A percentile compares a stretch with the other conserved stretches of the same genome.
Evolutionary conservation across 2,113 vertebrate genomes (phyloP).

Genomic region (Strix aluco): DNA sequence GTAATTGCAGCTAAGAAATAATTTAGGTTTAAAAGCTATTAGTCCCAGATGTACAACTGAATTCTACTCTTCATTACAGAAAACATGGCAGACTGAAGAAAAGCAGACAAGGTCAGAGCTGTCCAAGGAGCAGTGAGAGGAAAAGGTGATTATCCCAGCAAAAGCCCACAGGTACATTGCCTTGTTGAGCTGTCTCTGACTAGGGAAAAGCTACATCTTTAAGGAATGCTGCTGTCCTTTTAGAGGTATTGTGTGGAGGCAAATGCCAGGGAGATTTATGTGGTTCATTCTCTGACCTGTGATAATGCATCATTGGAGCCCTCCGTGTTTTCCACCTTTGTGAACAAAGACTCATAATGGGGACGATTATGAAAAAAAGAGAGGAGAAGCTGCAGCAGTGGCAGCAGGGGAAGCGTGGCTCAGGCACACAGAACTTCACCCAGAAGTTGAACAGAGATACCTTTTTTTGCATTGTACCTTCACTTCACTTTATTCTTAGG

Average conservation of each 20-base stretch:
- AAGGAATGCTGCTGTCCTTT: background rate
- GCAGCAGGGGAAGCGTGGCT: background rate
- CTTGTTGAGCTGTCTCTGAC: background rate
- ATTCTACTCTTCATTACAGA: conserved; percentile 54
- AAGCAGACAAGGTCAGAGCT: background rate
- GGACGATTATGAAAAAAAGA: background rate
- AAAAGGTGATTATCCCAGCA: conserved; percentile 49
- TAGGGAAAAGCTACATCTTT: conserved; percentile 17
- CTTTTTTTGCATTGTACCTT: background rate
- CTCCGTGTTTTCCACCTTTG: conserved; percentile 52
- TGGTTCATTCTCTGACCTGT: conserved; percentile 59
- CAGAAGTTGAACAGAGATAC: background rate
- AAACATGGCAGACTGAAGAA: background rate
- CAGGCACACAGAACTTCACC: background rate
- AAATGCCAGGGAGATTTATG: conserved; percentile 32
- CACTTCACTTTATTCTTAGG: background rate
- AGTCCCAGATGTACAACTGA: conserved; percentile 45
- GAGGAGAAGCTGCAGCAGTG: background rate
- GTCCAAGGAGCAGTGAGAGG: background rate
- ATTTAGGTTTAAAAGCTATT: conserved; percentile 46
- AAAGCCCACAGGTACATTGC: conserved; percentile 36
- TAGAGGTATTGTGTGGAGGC: background rate
- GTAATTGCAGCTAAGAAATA: conserved; percentile 33
- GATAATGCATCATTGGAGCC: conserved; percentile 46
- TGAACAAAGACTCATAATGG: conserved; percentile 29